phyloP scores from a whole-genome alignment of 2,888 invertebrate genomes.

The Litoditis marina region DNA sequence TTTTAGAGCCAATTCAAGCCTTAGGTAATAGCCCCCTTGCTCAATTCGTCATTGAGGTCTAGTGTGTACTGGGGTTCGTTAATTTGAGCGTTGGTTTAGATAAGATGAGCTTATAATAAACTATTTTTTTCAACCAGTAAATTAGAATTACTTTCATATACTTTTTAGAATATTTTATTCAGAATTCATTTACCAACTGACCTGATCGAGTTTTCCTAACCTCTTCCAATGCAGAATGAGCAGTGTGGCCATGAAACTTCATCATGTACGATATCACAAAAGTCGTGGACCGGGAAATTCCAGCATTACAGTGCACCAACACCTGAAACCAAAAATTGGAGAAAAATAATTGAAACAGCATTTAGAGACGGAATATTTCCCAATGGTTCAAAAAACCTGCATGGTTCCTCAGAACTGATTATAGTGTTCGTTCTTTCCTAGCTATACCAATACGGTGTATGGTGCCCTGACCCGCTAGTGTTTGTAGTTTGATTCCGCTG shows the following conservation, averaged over 20 bases:
- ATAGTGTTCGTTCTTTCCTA: too few species aligned
- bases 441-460: too few species aligned
- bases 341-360: constrained; percentile 12
- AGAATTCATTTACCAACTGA: not conserved
- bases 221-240: not conserved
- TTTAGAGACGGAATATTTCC: not conserved
- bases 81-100: too few species aligned
- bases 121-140: not conserved
- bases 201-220: constrained; percentile 8
- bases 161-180: not conserved
- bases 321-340: constrained; percentile 24
- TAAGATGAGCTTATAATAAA: not conserved
- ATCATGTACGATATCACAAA: constrained; percentile 63
- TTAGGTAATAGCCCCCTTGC: too few species aligned
- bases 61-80: too few species aligned
- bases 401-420: too few species aligned
- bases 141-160: not conserved
- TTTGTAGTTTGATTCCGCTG: too few species aligned
- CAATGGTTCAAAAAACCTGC: not conserved
- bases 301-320: constrained; percentile 61
- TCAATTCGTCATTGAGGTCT: not conserved
- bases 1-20: not conserved
- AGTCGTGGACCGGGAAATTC: constrained; percentile 63
- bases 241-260: constrained; percentile 12
- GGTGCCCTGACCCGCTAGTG: too few species aligned